These are phyloP conservation scores for Nyctalus aviator DNA, from an alignment of 2,797 vertebrate genomes.

Conservation along the genomic window DNA sequence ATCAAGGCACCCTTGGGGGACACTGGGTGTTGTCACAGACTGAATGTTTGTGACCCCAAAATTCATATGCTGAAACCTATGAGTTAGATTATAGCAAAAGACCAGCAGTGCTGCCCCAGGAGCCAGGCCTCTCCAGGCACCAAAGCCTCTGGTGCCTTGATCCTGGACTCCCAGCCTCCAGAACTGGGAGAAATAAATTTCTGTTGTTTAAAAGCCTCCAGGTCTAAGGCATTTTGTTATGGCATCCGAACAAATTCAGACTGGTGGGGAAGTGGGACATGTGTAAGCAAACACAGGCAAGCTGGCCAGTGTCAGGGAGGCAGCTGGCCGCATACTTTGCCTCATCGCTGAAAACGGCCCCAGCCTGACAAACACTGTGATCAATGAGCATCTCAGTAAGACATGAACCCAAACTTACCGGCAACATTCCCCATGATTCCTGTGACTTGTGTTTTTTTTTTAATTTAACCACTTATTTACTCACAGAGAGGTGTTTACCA, in stretches of 20 bases:
- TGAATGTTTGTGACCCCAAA: not conserved
- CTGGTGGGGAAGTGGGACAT: not conserved
- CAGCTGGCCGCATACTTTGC: not conserved
- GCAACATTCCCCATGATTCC: not conserved
- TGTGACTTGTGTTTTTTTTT: not conserved
- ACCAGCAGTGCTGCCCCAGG: not conserved
- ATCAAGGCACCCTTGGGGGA: not conserved
- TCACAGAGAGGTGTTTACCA: not conserved
- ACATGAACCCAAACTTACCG: not conserved
- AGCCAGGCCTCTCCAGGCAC: not conserved
- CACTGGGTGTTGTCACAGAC: no score
- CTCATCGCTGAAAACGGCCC: not conserved
- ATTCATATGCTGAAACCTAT: no score
- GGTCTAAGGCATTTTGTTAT: not conserved
- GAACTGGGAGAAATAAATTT: not conserved
- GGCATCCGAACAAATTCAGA: not conserved
- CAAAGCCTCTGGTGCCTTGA: not conserved
- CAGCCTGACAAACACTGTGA: not conserved
- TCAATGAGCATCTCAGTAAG: conserved; percentile 9
- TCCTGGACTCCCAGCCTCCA: not conserved
- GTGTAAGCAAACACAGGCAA: not conserved
- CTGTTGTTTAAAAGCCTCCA: not conserved
- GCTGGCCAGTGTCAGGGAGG: not conserved
- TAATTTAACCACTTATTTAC: not conserved
- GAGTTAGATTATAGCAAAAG: not conserved